Conservation (phyloP, 2,797 vertebrate genomes). For the Gobionotothen gibberifrons region DNA sequence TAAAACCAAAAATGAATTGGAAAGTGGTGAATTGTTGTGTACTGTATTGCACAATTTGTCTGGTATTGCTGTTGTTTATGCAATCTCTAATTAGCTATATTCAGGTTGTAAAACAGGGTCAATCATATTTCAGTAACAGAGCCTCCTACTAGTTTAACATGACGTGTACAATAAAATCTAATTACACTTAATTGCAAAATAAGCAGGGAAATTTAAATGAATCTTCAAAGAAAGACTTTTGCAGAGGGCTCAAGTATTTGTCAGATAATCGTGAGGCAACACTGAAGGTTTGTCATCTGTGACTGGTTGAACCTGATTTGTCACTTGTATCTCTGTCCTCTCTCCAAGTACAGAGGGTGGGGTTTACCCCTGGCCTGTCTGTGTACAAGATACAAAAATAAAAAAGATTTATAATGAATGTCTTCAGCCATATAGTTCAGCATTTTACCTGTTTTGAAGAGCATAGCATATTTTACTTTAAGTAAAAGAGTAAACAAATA, state of each 20-base stretch:
- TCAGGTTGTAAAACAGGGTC: too few relatives aligned
- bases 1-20: too few relatives aligned
- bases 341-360: slow-evolving; percentile 80
- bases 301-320: slow-evolving; percentile 88
- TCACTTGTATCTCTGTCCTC: slow-evolving; percentile 83
- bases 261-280: slow-evolving; percentile 78
- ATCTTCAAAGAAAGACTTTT: slow-evolving; percentile 42
- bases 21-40: too few relatives aligned
- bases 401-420: slow-evolving; percentile 59
- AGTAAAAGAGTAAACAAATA: background rate
- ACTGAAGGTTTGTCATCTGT: slow-evolving; percentile 79
- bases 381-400: slow-evolving; percentile 37
- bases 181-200: too few relatives aligned
- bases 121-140: too few relatives aligned
- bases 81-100: too few relatives aligned
- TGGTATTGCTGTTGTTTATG: too few relatives aligned
- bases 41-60: too few relatives aligned
- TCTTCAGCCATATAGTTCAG: slow-evolving; percentile 31
- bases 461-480: background rate
- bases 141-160: too few relatives aligned
- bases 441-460: slow-evolving; percentile 21
- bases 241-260: slow-evolving; percentile 60
- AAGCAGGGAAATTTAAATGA: too few relatives aligned
- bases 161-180: too few relatives aligned
- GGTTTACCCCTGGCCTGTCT: slow-evolving; percentile 79